Evolutionary conservation across 2,888 invertebrate species (phyloP), one percentile per base, ranked within the genome.

Genomic region (Dasypogon diadema): DNA sequence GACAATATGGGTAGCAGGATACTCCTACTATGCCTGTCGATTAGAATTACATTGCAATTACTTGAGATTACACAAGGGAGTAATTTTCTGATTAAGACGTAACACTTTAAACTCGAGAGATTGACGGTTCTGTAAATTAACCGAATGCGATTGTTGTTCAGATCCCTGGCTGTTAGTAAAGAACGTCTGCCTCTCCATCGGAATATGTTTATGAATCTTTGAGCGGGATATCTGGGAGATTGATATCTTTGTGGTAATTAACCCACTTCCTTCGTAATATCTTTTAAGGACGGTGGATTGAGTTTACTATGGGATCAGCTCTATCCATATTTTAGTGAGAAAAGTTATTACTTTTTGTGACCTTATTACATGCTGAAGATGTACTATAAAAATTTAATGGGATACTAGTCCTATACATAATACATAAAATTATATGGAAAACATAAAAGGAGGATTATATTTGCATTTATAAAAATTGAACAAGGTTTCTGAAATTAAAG

Each of bases 41-140:
- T 72, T 55, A 55, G 72, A 55, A 72, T 72, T 72, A 72, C 72
- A 55, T 72, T 72, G 72, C 72, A 72, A 72, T 72, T 55, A 72
- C 55, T 72, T 37, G 34, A 72, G 55, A 72, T 72, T 72, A 51
- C 72, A 72, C 72, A 55, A 21, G 72, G 72, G 55, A 72, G 37
- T 34, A 72, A 55, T 72, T 55, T 55, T 54, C 55, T 26, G 55
- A 55, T 72, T 55, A 55, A 72, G 55, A 72, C 14, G n/a, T 72
- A 72, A 37, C 72, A 72, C 55, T 55, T 72, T 55, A 72, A 55
- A 55, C 55, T 72, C 18, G 51, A 22, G 55, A 72, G 37, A 72
- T 55, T 42, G 55, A 72, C 55, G 37, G 54, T 55, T 72, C 18
- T 8, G 72, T 72, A 72, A 55, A 51, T 72, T 51, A 72, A 34